Percentiles rank a stretch among this genome's conserved stretches.
These are phyloP conservation scores for Denticeps clupeoides DNA, from an alignment of 2,797 vertebrate species.

Conservation along the genomic window DNA sequence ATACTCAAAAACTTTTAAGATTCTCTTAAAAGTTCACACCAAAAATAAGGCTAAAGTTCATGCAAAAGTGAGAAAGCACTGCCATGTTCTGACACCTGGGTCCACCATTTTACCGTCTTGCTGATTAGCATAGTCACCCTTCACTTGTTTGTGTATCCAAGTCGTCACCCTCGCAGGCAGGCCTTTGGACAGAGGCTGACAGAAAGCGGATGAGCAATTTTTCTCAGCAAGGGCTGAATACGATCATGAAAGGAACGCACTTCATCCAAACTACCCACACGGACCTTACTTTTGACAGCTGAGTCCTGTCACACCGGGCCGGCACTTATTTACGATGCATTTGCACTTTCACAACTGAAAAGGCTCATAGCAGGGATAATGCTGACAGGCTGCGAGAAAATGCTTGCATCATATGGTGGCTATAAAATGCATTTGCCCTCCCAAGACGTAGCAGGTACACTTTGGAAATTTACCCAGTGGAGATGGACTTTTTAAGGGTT, in stretches of 20 bases:
- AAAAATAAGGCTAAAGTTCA: too few relatives aligned
- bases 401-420: too few relatives aligned
- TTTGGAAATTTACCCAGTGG: too few relatives aligned
- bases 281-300: conserved; percentile 19
- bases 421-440: too few relatives aligned
- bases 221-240: conserved; percentile 3
- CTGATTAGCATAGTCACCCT: conserved; percentile 16
- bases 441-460: too few relatives aligned
- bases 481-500: too few relatives aligned
- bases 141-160: conserved; percentile 13
- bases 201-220: conserved; percentile 5
- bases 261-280: conserved; percentile 9
- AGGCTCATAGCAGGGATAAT: conserved; percentile 7
- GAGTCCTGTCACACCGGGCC: not conserved
- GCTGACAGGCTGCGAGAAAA: conserved; percentile 13
- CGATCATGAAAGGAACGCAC: conserved; percentile 18
- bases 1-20: too few relatives aligned
- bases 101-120: too few relatives aligned
- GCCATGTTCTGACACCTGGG: too few relatives aligned
- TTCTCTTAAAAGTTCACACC: too few relatives aligned
- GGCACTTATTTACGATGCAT: too few relatives aligned
- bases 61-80: too few relatives aligned
- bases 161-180: conserved; percentile 1
- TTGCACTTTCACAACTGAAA: conserved; percentile 16
- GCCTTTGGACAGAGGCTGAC: conserved; percentile 1